Evolutionary conservation across 2,113 vertebrate genomes (phyloP), one percentile per base, ranked within the genome.

Genomic region (Passer montanus): DNA sequence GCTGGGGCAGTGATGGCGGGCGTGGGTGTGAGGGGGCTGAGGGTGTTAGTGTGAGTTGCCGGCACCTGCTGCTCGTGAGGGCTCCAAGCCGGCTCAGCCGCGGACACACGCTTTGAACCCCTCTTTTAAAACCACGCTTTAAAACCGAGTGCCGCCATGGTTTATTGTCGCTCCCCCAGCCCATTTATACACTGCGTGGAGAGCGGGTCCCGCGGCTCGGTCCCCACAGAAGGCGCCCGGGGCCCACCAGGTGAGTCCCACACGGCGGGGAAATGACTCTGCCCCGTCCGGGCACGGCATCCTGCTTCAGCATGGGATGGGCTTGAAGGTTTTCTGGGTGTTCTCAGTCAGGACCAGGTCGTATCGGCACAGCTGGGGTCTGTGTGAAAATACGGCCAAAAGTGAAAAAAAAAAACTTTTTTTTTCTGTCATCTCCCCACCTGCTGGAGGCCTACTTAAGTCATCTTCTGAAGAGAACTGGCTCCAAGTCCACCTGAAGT

Each of bases 321-420:
- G 99, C 22, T 93, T 97, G 84, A 99, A 99, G 41, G 97, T 95
- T 24, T 96, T 95, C 84, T 98, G 97, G 11, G 70, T 94, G 86
- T 99, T 99, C 97, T 99, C 99, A 73, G 64, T 94, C 96, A 99
- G 96, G 59, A 99, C 96, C 10, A 99, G 95, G 96, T 99, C 99
- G 17, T 99, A 99, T 1, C 98, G 97, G 91, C 99, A 99, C 97
- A 99, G 85, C 14, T 97, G 90, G 6, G 98, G 96, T 93, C 99
- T 99, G 97, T 33, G 11, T 59, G 73, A 39, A 63, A 31, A 31
- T 24, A 28, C 0, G 10, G n/a, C 5, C 53, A 7, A 16, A 37
- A 39, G 41, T 86, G 46, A 58, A 59, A 1, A 0, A 1, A 10
- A 41, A n/a, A n/a, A n/a, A n/a, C n/a, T n/a, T n/a, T n/a, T 19